These are phyloP conservation scores for Chalcis sispes DNA, from an alignment of 2,888 invertebrate species.

Conservation along the genomic window DNA sequence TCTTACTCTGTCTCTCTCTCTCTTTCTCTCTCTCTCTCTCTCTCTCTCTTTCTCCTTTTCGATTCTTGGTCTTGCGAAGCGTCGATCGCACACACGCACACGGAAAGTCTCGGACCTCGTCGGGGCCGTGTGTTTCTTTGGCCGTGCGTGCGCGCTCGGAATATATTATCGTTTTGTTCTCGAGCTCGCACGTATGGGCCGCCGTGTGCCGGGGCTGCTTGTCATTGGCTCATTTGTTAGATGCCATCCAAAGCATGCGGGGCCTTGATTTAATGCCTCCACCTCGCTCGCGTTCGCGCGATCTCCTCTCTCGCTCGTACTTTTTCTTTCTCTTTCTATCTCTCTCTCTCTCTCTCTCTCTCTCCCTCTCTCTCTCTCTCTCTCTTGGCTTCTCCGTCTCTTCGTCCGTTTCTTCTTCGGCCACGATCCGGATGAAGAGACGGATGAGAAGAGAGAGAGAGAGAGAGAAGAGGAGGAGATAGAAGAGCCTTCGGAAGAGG, in stretches of 20 bases:
- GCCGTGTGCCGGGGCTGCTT: conserved; percentile 69
- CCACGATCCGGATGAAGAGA: neutral
- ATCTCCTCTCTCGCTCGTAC: neutral
- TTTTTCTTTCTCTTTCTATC: neutral
- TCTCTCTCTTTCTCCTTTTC: conserved; percentile 54
- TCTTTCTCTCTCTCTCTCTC: conserved; percentile 58
- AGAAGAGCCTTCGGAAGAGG: too few species aligned
- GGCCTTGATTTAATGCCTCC: conserved; percentile 76
- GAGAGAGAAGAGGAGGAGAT: too few species aligned
- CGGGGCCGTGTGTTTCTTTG: conserved; percentile 53
- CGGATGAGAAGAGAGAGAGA: neutral
- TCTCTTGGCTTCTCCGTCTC: too few species aligned
- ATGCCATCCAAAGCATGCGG: conserved; percentile 76
- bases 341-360: conserved; percentile 1
- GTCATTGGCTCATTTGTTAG: conserved; percentile 77
- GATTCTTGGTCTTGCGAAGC: conserved; percentile 41
- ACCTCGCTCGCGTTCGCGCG: conserved; percentile 64
- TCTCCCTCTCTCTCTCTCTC: neutral
- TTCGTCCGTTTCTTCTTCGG: neutral
- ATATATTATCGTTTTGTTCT: conserved; percentile 76
- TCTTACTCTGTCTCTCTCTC: conserved; percentile 51
- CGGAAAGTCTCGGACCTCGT: neutral
- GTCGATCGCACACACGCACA: conserved; percentile 49
- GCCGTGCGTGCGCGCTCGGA: conserved; percentile 62
- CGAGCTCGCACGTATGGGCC: conserved; percentile 60